These are phyloP conservation scores for Poeciliopsis gracilis DNA, from an alignment of 2,797 vertebrate species.

Conservation along the genomic window DNA sequence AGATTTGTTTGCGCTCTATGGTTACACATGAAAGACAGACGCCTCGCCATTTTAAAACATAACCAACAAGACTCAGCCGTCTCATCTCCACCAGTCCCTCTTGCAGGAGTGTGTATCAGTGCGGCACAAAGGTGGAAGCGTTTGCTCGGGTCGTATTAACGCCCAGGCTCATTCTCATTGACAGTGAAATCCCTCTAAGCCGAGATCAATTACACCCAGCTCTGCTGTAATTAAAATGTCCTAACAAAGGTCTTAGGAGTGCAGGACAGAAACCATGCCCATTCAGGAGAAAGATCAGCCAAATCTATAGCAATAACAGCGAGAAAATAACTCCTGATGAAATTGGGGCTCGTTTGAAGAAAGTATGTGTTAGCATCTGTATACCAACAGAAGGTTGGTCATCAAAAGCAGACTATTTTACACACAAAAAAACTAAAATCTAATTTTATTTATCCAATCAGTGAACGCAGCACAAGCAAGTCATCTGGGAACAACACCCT, in stretches of 20 bases:
- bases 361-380: conserved; percentile 15
- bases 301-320: conserved; percentile 67
- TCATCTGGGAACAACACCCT: not conserved
- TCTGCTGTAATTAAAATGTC: conserved; percentile 84
- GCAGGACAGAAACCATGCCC: conserved; percentile 64
- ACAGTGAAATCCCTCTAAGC: conserved; percentile 82
- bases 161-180: conserved; percentile 75
- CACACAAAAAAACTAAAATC: not conserved
- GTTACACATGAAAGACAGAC: conserved; percentile 47
- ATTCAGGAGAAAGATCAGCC: conserved; percentile 65
- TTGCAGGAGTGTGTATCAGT: conserved; percentile 32
- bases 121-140: conserved; percentile 66
- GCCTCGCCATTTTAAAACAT: conserved; percentile 39
- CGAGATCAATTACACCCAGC: conserved; percentile 81
- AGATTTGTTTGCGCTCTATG: conserved; percentile 14
- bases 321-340: conserved; percentile 54
- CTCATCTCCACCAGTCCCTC: conserved; percentile 14
- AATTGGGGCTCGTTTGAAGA: conserved; percentile 36
- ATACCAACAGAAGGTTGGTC: not conserved
- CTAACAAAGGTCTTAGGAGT: conserved; percentile 80
- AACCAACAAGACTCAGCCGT: conserved; percentile 38
- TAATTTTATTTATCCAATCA: not conserved
- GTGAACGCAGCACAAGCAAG: not conserved
- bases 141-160: conserved; percentile 75
- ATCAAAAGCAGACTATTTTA: not conserved